Percentiles rank a stretch among this genome's conserved stretches.
phyloP scores from a whole-genome alignment of 2,888 invertebrate species.

The Platycnemis pennipes region DNA sequence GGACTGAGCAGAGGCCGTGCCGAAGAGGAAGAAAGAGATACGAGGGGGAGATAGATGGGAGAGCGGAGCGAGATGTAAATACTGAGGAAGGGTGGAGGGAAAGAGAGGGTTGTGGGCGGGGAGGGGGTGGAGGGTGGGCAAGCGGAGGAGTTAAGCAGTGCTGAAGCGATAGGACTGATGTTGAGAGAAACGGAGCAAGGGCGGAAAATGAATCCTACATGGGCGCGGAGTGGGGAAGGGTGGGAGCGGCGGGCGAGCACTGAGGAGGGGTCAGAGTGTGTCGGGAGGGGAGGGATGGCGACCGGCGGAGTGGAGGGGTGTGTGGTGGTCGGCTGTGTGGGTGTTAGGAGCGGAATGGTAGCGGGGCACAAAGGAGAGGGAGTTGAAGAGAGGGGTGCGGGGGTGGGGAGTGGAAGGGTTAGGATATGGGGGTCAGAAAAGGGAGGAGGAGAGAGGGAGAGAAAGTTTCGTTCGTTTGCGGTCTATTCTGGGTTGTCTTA shows the following conservation, averaged over 20 bases:
- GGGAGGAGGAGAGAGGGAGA: background rate
- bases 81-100: background rate
- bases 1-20: background rate
- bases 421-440: conserved; percentile 5
- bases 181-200: conserved; percentile 56
- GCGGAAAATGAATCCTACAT: conserved; percentile 65
- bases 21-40: background rate
- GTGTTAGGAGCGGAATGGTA: background rate
- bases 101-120: background rate
- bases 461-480: conserved; percentile 68
- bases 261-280: background rate
- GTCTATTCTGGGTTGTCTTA: conserved; percentile 41
- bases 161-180: conserved; percentile 64
- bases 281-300: background rate
- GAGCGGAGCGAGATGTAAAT: conserved; percentile 1
- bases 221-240: background rate
- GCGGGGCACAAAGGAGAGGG: background rate
- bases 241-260: too few species aligned
- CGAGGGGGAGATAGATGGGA: background rate
- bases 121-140: background rate
- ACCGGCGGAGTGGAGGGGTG: background rate
- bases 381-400: background rate
- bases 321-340: background rate
- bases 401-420: background rate
- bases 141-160: conserved; percentile 35